Evolutionary conservation across 2,113 vertebrate species (phyloP).

Genomic region (Callipepla californica): DNA sequence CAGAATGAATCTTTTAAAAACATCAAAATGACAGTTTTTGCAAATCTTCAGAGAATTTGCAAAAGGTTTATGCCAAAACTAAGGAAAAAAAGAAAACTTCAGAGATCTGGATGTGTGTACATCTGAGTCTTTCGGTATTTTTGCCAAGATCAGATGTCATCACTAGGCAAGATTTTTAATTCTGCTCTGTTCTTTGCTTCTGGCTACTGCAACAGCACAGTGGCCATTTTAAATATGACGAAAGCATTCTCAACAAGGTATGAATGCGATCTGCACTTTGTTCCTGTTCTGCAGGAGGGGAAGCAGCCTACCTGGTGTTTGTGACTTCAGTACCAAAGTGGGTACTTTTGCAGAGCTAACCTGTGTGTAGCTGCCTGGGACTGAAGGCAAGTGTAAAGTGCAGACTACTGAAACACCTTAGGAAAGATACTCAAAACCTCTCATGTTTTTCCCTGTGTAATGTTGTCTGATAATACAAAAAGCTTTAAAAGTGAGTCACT

Average conservation of each 20-base stretch:
- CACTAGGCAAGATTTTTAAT: background rate
- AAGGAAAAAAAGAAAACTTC: background rate
- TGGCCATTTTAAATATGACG: background rate
- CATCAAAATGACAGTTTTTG: background rate
- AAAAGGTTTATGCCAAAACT: background rate
- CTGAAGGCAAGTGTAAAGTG: background rate
- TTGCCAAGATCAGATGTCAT: background rate
- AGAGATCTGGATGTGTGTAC: background rate
- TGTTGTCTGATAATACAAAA: background rate
- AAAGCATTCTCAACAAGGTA: background rate
- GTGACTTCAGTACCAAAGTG: background rate
- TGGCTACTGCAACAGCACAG: background rate
- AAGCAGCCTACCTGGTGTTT: background rate
- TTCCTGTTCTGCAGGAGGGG: background rate
- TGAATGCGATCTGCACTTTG: background rate
- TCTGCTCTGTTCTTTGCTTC: background rate
- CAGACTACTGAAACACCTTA: background rate
- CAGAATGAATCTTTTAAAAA: background rate
- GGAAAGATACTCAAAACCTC: background rate
- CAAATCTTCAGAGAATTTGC: background rate
- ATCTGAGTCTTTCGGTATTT: background rate
- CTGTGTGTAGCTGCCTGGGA: rapidly evolving
- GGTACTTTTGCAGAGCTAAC: background rate
- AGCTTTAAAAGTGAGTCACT: background rate
- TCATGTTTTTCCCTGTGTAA: background rate